Evolutionary conservation across 1,140 invertebrate species (phyloP).

Genomic region (Drosophila erecta): DNA sequence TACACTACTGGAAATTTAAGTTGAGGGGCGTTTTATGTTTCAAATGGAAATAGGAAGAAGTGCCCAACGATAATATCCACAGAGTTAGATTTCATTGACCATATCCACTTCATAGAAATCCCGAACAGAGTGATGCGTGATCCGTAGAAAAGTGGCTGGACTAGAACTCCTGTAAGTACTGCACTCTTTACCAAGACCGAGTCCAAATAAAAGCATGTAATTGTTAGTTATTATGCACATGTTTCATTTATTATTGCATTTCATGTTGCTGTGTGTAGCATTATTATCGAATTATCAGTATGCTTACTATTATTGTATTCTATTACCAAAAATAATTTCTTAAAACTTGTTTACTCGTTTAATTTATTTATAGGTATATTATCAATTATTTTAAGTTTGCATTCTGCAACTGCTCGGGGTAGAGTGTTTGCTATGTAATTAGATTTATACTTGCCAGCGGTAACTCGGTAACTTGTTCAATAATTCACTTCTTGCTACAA

Average conservation of each 20-base stretch:
- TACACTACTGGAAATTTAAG: not conserved
- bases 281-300: constrained; percentile 74
- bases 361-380: constrained; percentile 73
- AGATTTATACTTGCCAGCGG: constrained; percentile 66
- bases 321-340: constrained; percentile 84
- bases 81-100: no score
- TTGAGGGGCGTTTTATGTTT: no score
- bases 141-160: no score
- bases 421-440: constrained; percentile 60
- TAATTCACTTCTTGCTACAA: constrained; percentile 43
- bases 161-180: not conserved
- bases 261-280: constrained; percentile 63
- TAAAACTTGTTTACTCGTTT: constrained; percentile 78
- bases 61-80: no score
- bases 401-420: constrained; percentile 30
- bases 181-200: not conserved
- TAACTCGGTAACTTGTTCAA: constrained; percentile 52
- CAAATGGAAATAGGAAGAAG: no score
- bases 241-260: constrained; percentile 81
- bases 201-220: not conserved
- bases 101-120: no score
- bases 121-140: no score
- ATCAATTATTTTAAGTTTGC: constrained; percentile 71
- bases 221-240: constrained; percentile 83
- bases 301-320: constrained; percentile 71